Evolutionary conservation across 2,888 invertebrate genomes (phyloP).

Genomic region (Allygus modestus): DNA sequence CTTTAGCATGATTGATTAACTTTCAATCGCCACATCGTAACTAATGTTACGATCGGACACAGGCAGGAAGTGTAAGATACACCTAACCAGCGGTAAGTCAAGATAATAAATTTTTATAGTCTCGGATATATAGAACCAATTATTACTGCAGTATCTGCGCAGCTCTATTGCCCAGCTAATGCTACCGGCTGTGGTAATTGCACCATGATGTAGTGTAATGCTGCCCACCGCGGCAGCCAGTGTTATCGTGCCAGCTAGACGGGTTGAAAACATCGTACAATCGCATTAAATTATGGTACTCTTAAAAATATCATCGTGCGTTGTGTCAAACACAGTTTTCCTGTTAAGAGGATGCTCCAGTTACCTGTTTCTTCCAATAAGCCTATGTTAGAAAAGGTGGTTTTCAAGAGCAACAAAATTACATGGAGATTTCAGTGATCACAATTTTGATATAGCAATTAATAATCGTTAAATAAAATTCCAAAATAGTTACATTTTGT

Average conservation of each 20-base stretch:
- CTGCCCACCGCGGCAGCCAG: neutral
- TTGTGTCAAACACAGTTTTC: neutral
- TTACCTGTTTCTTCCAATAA: no score
- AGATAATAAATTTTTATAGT: neutral
- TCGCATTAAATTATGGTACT: neutral
- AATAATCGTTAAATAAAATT: no score
- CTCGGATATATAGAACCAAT: neutral
- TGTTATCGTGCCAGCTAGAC: neutral
- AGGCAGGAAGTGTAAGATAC: no score
- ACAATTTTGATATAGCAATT: no score
- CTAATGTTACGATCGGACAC: no score
- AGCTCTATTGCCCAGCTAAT: constrained; percentile 7
- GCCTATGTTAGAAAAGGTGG: no score
- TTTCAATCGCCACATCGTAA: no score
- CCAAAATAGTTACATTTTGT: no score
- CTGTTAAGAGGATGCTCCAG: no score
- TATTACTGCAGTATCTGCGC: neutral
- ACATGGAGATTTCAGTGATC: no score
- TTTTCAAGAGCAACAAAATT: no score
- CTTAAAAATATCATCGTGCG: neutral
- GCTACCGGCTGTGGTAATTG: neutral
- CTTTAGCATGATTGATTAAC: no score
- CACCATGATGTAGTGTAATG: constrained; percentile 1
- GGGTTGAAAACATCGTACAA: neutral
- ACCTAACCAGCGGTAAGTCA: neutral